Evolutionary conservation across 1,140 invertebrate species (phyloP).

Genomic region (Branchinecta lindahli): DNA sequence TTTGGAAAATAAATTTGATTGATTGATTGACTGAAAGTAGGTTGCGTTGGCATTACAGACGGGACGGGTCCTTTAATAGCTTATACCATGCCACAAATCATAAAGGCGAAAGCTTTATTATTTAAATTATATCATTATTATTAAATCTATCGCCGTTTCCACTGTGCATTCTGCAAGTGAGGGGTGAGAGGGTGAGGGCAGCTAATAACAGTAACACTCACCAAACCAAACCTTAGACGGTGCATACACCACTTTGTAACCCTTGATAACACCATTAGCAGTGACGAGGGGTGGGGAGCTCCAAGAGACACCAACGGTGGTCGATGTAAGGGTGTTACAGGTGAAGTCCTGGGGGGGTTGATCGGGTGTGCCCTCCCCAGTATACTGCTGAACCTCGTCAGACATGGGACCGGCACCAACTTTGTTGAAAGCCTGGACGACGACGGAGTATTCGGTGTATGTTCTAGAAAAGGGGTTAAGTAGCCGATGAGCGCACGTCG

Average conservation of each 20-base stretch:
- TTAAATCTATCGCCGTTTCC: no score
- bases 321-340: conserved; percentile 77
- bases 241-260: conserved; percentile 90
- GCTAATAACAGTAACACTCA: conserved; percentile 35
- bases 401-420: conserved; percentile 80
- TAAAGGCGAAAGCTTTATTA: no score
- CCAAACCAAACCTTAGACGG: conserved; percentile 78
- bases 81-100: no score
- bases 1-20: no score
- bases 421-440: conserved; percentile 89
- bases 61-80: no score
- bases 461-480: conserved; percentile 39
- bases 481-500: no score
- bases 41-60: no score
- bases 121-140: no score
- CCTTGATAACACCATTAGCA: conserved; percentile 86
- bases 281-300: conserved; percentile 70
- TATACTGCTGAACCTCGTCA: conserved; percentile 72
- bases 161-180: no score
- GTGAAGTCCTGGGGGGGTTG: conserved; percentile 79
- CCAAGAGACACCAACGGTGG: conserved; percentile 86
- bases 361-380: conserved; percentile 80
- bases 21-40: no score
- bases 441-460: conserved; percentile 85
- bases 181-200: no score